Base-by-base conservation (phyloP, 2,888 invertebrate species). In the Syritta pipiens region DNA sequence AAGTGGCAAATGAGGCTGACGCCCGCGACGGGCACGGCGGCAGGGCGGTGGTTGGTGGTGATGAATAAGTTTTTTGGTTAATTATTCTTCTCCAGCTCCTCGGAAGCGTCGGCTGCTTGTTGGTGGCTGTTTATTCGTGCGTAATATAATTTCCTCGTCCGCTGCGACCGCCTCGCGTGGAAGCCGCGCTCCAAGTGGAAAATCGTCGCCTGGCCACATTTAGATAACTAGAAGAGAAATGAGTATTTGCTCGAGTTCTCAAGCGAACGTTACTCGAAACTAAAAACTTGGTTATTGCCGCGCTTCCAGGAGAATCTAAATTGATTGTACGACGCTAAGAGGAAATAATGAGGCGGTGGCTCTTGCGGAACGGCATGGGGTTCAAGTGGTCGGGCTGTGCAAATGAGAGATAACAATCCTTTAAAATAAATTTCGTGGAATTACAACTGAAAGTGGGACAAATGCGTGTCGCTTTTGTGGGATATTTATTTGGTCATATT, bases 21-120 rank as follows among this genome's bases (percentile, higher is more conserved):
- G 63, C 32, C 20, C 48, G 19, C 10, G 20, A 7, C 28, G 37
- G 3, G 17, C 1, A 32, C 7, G 17, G 40, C 30, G 7, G 17
- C n/a, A 6, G 28, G 32, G 24, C 28, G 32, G 7, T 10, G 24
- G 63, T 53, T 68, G 55, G 65, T 60, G 63, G 57, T 63, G 74
- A 74, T 74, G 79, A 74, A 79, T 68, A 79, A 74, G 79, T 79
- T 72, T 79, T n/a, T 63, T 62, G 49, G 68, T 74, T 79, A 74
- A 79, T 79, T 79, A 79, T 79, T 67, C 67, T 72, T 59, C 12
- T 5, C 20, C 14, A 57, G 48, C 42, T 49, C 28, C 42, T 30
- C 19, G 10, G 19, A 48, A 12, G 51, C 26, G 26, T 44, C 51
- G 57, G 42, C 42, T 44, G 26, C 26, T 57, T 44, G 44, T 48